Evolutionary conservation across 1,140 invertebrate genomes (phyloP), one percentile per base, ranked within the genome.

Genomic region (Brachionus manjavacas): DNA sequence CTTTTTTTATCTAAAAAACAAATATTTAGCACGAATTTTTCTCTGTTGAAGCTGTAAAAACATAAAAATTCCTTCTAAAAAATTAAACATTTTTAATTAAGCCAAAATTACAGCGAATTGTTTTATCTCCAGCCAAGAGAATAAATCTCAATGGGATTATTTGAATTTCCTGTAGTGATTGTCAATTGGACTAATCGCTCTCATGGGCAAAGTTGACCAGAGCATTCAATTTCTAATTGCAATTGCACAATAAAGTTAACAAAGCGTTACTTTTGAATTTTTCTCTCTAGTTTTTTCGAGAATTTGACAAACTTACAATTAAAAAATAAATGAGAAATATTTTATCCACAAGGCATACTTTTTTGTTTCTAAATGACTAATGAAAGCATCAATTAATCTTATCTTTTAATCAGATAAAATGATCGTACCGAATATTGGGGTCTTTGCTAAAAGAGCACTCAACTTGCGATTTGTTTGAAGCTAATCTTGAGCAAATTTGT

Each of bases 71-170:
- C 66, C 66, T 68, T 68, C 28, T 39, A 31, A 31, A 68, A 68
- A 68, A 68, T 31, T 39, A 68, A 68, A 68, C 66, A 68, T 68
- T 31, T 68, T 68, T 31, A 68, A 31, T 31, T 31, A 25, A 8
- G 12, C 4, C 11, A 25, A 25, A 25, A 11, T 66, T 66, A 12
- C 28, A 66, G 14, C 25, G 31, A 68, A 31, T 68, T 39, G 66
- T 68, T 68, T 68, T 68, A 68, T 68, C 25, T 68, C 66, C 66
- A 68, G 66, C 66, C 31, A 68, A n/a, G 66, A 68, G 66, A 68
- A 68, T 14, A 31, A 68, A n/a, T 68, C 66, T 60, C 52, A 4
- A 25, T 23, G 16, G 52, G 9, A 60, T 60, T 23, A 60, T 25
- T 60, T 60, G 52, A 60, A 60, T 60, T 60, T 60, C 52, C 52